Base-by-base conservation (phyloP, 2,888 invertebrate genomes). In the Apamea anceps region DNA sequence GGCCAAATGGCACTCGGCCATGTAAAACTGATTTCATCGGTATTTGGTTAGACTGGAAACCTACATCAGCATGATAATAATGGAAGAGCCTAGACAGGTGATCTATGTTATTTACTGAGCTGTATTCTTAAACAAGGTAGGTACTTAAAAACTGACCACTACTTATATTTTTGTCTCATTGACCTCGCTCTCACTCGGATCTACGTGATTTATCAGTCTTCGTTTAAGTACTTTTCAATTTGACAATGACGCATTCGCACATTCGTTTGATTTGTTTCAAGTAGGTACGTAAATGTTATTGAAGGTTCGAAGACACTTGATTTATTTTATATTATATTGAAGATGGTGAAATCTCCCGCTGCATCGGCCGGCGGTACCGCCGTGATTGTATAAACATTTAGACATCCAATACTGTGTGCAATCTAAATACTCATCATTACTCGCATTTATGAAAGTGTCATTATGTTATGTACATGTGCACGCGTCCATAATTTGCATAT, bases 121-220 rank as follows among this genome's bases (percentile, higher is more conserved):
- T 63, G 10, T 57, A 65, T 65, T 54, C 32, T 45, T 54, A 13
- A 15, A n/a, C 6, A 21, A 48, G 8, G 15, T 25, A 4, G 10
- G 6, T 57, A 37, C 62, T 51, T 51, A 51, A 66, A 76, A 72
- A 66, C 71, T 66, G 54, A 42, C 32, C 57, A n/a, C 13, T 32
- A 65, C 21, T 12, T 62, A 7, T 3, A 28, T 68, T 68, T 83
- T 37, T 65, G 21, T 57, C 13, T 67, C 25, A 62, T 57, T 66
- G 80, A 80, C 32, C n/a, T 80, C 28, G 67, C 62, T 82, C 68
- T 78, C 74, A 85, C 63, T 63, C 18, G 18, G 79, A 81, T 85
- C 80, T 88, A 88, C 90, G 90, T 91, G 91, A 91, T 92, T 88
- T 90, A 92, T 93, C 91, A 92, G 90, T 91, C 90, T 89, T 90